A percentile compares a stretch with the other conserved stretches of the same genome.
phyloP scores from a whole-genome alignment of 1,140 invertebrate species.

The Ceratina japonica region DNA sequence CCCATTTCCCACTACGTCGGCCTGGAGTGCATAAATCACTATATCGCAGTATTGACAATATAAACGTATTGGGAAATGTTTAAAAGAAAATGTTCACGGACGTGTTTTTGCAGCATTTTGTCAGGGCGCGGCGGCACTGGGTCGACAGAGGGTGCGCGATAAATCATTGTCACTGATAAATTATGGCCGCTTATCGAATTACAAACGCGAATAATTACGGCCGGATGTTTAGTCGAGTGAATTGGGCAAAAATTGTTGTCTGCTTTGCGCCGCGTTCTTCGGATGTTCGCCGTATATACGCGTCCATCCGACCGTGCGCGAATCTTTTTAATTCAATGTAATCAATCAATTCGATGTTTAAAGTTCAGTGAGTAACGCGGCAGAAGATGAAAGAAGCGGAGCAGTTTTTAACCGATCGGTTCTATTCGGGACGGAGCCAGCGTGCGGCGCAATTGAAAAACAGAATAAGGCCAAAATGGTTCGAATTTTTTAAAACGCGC shows the following conservation, averaged over 20 bases:
- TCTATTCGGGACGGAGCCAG: not conserved
- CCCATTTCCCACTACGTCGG: no score
- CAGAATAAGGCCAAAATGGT: conserved; percentile 31
- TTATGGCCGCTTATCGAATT: conserved; percentile 1
- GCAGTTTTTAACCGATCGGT: no score
- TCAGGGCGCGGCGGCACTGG: not conserved
- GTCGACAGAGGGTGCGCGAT: not conserved
- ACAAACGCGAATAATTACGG: not conserved
- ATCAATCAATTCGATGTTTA: conserved; percentile 48
- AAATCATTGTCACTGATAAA: conserved; percentile 33
- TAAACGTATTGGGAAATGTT: not conserved
- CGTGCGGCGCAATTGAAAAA: conserved; percentile 22
- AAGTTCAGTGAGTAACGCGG: conserved; percentile 39
- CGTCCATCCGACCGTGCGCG: conserved; percentile 23
- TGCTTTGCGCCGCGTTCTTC: not conserved
- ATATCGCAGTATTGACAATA: not conserved
- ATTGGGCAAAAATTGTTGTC: conserved; percentile 12
- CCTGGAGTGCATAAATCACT: no score
- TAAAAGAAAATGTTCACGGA: not conserved
- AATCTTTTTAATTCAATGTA: conserved; percentile 41
- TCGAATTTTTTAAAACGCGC: conserved; percentile 36
- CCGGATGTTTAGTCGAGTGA: not conserved
- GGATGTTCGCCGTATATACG: no score
- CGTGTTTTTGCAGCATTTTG: conserved; percentile 32
- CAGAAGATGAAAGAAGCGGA: conserved; percentile 14